Evolutionary conservation across 2,797 vertebrate genomes (phyloP).

Genomic region (Sarcophilus harrisii): DNA sequence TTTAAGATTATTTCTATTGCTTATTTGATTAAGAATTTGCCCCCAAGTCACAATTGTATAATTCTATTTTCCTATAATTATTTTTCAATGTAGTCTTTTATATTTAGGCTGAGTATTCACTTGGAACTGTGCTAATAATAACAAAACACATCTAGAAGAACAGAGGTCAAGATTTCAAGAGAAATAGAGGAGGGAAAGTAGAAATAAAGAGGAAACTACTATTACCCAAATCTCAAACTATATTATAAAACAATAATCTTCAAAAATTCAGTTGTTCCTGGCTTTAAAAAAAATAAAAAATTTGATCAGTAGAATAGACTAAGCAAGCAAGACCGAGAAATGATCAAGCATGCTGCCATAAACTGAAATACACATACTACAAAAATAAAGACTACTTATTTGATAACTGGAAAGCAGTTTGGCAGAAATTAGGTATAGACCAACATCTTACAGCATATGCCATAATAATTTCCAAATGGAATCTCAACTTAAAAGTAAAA

Average conservation of each 20-base stretch:
- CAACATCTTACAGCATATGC: neutral
- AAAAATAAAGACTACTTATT: neutral
- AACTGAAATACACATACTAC: neutral
- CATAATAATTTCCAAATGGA: neutral
- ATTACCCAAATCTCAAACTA: neutral
- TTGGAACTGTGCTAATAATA: neutral
- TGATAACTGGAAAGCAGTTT: neutral
- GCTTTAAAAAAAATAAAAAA: neutral
- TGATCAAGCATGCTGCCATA: neutral
- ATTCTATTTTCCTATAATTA: neutral
- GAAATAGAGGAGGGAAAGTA: neutral
- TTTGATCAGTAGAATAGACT: neutral
- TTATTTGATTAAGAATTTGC: conserved; percentile 3
- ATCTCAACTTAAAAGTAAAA: neutral
- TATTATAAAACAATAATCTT: neutral
- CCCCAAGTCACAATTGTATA: neutral
- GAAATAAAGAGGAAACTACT: neutral
- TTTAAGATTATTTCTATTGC: neutral
- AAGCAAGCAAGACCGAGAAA: neutral
- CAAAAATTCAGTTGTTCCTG: neutral
- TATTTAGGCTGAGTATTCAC: neutral
- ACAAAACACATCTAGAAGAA: neutral
- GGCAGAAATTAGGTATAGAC: neutral
- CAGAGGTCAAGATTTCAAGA: neutral
- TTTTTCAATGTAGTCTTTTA: neutral